phyloP scores from a whole-genome alignment of 2,113 vertebrate species.

The Haplotaxodon microlepis region DNA sequence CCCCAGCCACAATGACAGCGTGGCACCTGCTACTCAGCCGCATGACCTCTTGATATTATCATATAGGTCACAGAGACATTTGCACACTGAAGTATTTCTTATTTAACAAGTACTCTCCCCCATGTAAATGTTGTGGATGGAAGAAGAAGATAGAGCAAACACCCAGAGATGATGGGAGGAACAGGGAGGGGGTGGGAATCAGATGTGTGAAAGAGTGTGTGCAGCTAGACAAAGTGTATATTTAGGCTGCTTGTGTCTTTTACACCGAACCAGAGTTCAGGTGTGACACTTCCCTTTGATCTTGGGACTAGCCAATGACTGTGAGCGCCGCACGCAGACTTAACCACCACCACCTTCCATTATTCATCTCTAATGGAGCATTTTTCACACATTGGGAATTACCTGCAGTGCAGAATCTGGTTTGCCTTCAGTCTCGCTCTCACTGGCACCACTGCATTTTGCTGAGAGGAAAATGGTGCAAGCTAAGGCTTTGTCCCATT shows the following conservation, averaged over 20 bases:
- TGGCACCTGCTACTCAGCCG: conserved; percentile 29
- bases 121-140: neutral
- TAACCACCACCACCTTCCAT: conserved; percentile 21
- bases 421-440: conserved; percentile 1
- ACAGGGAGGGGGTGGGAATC: neutral
- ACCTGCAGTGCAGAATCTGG: conserved; percentile 29
- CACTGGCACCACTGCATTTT: neutral
- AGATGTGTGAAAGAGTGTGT: neutral
- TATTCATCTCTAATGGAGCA: conserved; percentile 34
- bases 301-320: neutral
- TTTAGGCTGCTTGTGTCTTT: neutral
- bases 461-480: conserved; percentile 13
- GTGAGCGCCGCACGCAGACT: neutral
- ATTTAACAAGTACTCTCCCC: neutral
- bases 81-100: neutral
- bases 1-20: conserved; percentile 13
- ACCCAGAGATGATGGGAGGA: neutral
- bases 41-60: conserved; percentile 6
- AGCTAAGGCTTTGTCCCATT: conserved; percentile 3
- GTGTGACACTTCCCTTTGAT: conserved; percentile 9
- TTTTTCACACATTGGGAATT: conserved; percentile 26
- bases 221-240: neutral
- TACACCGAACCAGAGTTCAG: neutral
- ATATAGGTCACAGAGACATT: neutral
- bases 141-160: neutral